Evolutionary conservation across 35 echinoderm and acorn worm genomes (phyloP), one percentile per base, ranked within the genome.

Genomic region (Chiridota heheva): DNA sequence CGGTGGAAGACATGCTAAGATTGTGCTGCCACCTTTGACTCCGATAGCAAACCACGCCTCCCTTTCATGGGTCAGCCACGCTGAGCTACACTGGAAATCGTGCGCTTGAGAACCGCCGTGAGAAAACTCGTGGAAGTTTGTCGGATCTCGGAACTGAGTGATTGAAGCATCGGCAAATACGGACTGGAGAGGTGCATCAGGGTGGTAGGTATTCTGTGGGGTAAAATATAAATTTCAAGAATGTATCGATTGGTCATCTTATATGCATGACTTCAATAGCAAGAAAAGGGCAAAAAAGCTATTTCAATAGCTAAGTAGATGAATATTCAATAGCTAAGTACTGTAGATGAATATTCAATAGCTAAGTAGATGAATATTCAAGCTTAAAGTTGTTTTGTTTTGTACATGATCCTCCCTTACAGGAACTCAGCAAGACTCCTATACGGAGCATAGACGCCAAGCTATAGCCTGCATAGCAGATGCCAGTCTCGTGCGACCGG

Each of bases 101-200:
- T 92, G 87, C 38, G 85, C 40, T 8, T 73, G 72, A 1, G 89
- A 79, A 16, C 80, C 89, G 40, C 72, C 56, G 7, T 91, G 95
- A 3, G 63, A 72, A 15, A 98, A 87, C 41, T 78, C 85, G 29
- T 98, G 81, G 44, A 84, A 75, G 84, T 98, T 98, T 27, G 88
- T 78, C 1, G 88, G 55, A 28, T 98, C 95, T n/a, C 81, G 69
- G 69, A 98, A 84, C 36, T 84, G 73, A 5, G 95, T 72, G 8
- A 98, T 51, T 22, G 95, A 98, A 48, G 80, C 80, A 36, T 92
- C 89, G 35, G 95, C 95, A 78, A 98, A 98, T 37, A 98, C 87
- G 4, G 95, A 98, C 0, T 88, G 80, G 24, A 92, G 40, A 20
- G 87, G 40, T 0, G 56, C 15, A 16, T 59, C 13, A 3, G 57